These are phyloP conservation scores for Actinia tenebrosa DNA, from an alignment of 64 coral and sea anemone species.

Conservation along the genomic window DNA sequence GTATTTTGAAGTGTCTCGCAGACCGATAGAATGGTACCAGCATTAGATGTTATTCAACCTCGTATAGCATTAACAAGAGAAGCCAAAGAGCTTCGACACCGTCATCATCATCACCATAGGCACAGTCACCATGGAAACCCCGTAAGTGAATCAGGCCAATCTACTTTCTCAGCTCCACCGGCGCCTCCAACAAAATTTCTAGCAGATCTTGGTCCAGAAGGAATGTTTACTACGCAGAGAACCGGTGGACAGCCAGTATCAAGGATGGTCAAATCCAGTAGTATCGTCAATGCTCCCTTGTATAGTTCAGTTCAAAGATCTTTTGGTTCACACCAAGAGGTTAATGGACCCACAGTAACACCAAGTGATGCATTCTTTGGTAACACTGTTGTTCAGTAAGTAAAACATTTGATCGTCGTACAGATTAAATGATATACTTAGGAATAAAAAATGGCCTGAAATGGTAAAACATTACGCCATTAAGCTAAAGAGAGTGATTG, in stretches of 20 bases:
- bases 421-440: no score
- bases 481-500: no score
- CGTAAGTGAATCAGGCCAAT: slow-evolving; percentile 70
- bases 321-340: background rate
- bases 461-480: no score
- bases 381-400: background rate
- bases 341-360: background rate
- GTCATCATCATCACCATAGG: slow-evolving; percentile 71
- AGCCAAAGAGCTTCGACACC: slow-evolving; percentile 50
- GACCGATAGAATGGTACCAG: slow-evolving; percentile 59
- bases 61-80: slow-evolving; percentile 70
- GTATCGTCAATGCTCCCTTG: background rate
- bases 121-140: slow-evolving; percentile 67
- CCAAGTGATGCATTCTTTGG: background rate
- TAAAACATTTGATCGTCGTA: background rate
- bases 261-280: background rate
- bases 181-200: slow-evolving; percentile 20
- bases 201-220: background rate
- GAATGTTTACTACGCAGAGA: background rate
- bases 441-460: no score
- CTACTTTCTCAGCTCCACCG: slow-evolving; percentile 64
- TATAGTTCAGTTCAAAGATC: background rate
- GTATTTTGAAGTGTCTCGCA: background rate
- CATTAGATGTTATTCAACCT: slow-evolving; percentile 72
- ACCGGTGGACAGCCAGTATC: background rate